phyloP scores from a whole-genome alignment of 2,797 vertebrate genomes.

The Artibeus lituratus region DNA sequence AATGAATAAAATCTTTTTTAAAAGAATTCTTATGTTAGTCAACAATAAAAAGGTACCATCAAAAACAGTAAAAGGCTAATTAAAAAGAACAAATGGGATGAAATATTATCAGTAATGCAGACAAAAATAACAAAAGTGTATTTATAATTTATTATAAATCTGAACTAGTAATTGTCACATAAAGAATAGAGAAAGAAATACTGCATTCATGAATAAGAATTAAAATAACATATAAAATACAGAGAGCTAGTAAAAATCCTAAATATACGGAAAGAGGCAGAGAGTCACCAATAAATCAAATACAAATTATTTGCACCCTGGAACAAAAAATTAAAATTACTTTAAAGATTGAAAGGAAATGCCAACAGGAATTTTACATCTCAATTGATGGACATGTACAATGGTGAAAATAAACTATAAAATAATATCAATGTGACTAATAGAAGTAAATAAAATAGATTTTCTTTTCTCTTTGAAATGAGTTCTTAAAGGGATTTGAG shows the following conservation, averaged over 20 bases:
- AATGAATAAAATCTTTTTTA: too few species aligned
- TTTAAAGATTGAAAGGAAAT: background rate
- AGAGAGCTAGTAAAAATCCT: background rate
- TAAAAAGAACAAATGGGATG: background rate
- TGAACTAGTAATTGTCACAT: background rate
- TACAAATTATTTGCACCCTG: background rate
- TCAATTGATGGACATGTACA: background rate
- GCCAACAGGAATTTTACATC: background rate
- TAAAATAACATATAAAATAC: background rate
- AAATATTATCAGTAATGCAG: background rate
- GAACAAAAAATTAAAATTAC: slow-evolving; percentile 17
- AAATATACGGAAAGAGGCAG: background rate
- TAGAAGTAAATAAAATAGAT: background rate
- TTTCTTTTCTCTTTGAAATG: slow-evolving; percentile 1
- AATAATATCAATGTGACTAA: background rate
- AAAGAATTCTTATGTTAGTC: background rate
- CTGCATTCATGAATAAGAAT: background rate
- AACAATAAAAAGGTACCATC: background rate
- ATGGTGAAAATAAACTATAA: background rate
- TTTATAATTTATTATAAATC: background rate
- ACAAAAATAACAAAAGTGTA: background rate
- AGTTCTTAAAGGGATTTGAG: background rate
- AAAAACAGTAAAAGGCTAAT: background rate
- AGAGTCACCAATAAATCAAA: background rate
- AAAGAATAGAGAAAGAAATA: background rate